A percentile compares a stretch with the other conserved stretches of the same genome.
These are phyloP conservation scores for Furnarius figulus DNA, from an alignment of 2,113 vertebrate genomes.

Conservation along the genomic window DNA sequence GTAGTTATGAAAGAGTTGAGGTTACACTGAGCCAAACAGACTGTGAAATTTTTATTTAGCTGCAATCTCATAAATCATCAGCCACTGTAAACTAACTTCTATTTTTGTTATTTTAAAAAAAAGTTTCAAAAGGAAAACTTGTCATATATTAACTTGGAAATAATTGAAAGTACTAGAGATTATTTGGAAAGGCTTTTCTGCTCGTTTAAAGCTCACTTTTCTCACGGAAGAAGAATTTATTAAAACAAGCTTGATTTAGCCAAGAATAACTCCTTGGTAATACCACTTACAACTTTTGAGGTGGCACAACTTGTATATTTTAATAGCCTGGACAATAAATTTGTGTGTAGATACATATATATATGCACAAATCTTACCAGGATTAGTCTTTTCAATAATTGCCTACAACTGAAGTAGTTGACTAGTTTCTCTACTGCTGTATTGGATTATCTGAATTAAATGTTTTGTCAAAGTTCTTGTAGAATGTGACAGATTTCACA, in stretches of 20 bases:
- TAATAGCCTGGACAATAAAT: background rate
- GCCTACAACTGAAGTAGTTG: background rate
- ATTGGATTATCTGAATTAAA: background rate
- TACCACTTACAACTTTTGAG: background rate
- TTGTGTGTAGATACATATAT: background rate
- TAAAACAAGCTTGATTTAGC: background rate
- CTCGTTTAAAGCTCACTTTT: background rate
- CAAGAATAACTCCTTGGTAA: background rate
- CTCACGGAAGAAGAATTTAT: background rate
- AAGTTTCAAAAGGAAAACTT: background rate
- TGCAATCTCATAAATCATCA: background rate
- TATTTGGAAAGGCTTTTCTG: background rate
- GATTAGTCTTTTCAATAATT: background rate
- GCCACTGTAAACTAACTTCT: background rate
- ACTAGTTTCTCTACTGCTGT: background rate
- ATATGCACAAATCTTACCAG: background rate
- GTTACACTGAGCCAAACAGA: background rate
- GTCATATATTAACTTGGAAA: background rate
- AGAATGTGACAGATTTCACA: background rate
- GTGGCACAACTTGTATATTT: background rate
- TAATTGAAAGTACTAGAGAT: background rate
- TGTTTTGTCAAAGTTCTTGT: background rate
- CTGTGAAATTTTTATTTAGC: background rate
- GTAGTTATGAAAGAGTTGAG: background rate
- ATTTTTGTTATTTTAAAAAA: background rate